phyloP scores from a whole-genome alignment of 2,888 invertebrate genomes.

The Epirrhoe tristata region DNA sequence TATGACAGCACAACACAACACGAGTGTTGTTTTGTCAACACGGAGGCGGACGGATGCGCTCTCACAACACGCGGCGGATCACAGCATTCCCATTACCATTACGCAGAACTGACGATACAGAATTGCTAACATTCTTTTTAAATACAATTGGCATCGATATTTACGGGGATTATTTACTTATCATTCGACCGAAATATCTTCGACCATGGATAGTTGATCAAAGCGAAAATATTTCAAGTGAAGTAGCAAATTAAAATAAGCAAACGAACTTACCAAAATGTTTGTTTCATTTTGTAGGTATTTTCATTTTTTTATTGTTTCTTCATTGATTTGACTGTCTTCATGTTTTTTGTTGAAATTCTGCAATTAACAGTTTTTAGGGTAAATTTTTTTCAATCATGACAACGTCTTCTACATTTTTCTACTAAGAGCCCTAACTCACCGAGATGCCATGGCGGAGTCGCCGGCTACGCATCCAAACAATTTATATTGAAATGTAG shows the following conservation, averaged over 20 bases:
- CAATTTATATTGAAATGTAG: too few species aligned
- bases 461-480: too few species aligned
- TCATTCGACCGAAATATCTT: too few species aligned
- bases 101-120: not conserved
- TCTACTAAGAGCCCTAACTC: too few species aligned
- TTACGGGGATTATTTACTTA: too few species aligned
- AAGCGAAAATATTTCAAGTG: not conserved
- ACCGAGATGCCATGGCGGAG: too few species aligned
- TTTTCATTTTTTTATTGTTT: constrained; percentile 2
- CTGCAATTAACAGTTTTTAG: constrained; percentile 8
- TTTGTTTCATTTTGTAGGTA: not conserved
- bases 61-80: constrained; percentile 56
- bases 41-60: constrained; percentile 46
- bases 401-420: too few species aligned
- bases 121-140: not conserved
- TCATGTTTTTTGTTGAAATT: constrained; percentile 18
- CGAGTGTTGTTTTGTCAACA: constrained; percentile 66
- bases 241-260: not conserved
- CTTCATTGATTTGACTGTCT: constrained; percentile 15
- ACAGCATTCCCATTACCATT: constrained; percentile 51
- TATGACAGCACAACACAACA: constrained; percentile 51
- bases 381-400: not conserved
- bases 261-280: not conserved
- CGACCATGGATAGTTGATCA: too few species aligned
- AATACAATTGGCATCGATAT: too few species aligned